Evolutionary conservation across 2,113 vertebrate species (phyloP).

Genomic region (Phocoena phocoena): DNA sequence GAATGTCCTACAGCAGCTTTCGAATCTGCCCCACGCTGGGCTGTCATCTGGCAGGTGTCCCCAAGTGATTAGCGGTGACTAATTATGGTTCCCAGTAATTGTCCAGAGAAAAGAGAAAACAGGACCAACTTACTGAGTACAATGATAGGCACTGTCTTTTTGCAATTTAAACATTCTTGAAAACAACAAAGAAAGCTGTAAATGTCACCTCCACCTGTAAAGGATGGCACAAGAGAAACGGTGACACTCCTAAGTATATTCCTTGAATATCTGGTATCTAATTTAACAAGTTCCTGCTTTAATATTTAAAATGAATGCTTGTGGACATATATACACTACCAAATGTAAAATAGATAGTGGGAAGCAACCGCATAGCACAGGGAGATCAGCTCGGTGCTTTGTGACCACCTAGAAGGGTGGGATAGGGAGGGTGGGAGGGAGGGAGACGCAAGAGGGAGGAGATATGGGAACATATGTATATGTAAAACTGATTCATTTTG

Average conservation of each 20-base stretch:
- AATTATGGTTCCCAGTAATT: slow-evolving; percentile 29
- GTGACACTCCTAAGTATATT: not conserved
- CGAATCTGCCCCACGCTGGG: slow-evolving; percentile 56
- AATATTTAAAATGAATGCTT: not conserved
- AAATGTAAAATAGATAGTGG: too few relatives aligned
- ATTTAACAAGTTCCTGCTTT: not conserved
- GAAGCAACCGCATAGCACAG: too few relatives aligned
- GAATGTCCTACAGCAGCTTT: slow-evolving; percentile 48
- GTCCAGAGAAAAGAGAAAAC: not conserved
- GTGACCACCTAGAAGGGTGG: too few relatives aligned
- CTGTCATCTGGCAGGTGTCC: slow-evolving; percentile 33
- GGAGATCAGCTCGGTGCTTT: too few relatives aligned
- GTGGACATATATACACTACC: too few relatives aligned
- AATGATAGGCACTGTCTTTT: not conserved
- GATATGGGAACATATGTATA: too few relatives aligned
- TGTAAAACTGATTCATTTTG: too few relatives aligned
- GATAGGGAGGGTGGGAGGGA: too few relatives aligned
- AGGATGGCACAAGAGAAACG: not conserved
- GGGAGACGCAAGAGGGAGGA: too few relatives aligned
- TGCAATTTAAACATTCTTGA: slow-evolving; percentile 8
- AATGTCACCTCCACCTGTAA: not conserved
- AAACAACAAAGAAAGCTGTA: not conserved
- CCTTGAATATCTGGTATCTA: not conserved
- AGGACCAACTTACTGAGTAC: not conserved
- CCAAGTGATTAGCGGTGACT: slow-evolving; percentile 55